Conservation (phyloP, 2,113 vertebrate species). For the Semnopithecus entellus region DNA sequence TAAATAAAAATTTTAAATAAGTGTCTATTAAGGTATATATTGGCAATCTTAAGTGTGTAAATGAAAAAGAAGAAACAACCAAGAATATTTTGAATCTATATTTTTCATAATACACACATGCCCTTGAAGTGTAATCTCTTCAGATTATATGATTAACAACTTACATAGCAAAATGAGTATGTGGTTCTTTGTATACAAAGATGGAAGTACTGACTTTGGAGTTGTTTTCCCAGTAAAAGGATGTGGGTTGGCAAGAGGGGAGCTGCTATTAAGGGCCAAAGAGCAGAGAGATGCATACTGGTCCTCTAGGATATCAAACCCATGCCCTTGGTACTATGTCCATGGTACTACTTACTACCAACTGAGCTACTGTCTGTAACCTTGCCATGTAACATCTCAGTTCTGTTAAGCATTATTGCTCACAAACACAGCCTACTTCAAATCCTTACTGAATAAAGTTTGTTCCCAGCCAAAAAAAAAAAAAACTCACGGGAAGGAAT, state of each 20-base stretch:
- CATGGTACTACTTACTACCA: conserved; percentile 1
- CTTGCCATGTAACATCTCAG: conserved; percentile 23
- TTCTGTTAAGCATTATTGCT: conserved; percentile 53
- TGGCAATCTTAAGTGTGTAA: not conserved
- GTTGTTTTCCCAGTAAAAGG: conserved; percentile 31
- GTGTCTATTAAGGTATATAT: not conserved
- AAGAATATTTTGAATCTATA: not conserved
- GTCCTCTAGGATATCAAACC: conserved; percentile 2
- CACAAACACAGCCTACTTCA: conserved; percentile 55
- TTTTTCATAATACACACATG: not conserved
- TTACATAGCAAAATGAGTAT: not conserved
- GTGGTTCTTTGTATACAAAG: conserved; percentile 21
- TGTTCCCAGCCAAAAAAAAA: not conserved
- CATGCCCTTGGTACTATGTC: conserved; percentile 2
- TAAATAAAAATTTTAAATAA: not conserved
- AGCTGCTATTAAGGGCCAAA: conserved; percentile 23
- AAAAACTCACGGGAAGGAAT: conserved; percentile 20
- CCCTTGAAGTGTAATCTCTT: not conserved
- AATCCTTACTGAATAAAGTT: conserved; percentile 47
- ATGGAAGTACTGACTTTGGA: conserved; percentile 19
- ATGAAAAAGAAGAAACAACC: not conserved
- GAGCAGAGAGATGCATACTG: not conserved
- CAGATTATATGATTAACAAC: not conserved
- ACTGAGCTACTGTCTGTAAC: not conserved
- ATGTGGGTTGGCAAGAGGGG: not conserved